These are phyloP conservation scores for Aphelocoma coerulescens DNA, from an alignment of 2,113 vertebrate species.

Conservation along the genomic window DNA sequence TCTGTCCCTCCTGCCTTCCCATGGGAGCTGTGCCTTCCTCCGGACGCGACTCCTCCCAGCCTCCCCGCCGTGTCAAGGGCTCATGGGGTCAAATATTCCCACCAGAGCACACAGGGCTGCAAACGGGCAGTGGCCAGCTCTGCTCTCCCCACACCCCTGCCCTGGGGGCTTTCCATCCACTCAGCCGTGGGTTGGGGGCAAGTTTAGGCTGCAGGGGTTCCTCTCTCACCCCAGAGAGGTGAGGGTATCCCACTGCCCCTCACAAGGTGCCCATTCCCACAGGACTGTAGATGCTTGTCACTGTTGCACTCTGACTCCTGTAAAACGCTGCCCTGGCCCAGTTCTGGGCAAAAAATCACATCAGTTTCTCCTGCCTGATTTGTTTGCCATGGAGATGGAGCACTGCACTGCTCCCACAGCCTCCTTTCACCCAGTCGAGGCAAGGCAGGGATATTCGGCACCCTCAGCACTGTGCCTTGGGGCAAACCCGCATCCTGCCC, in stretches of 20 bases:
- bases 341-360: not conserved
- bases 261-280: accelerated
- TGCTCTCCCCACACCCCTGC: not conserved
- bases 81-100: not conserved
- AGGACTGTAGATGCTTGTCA: not conserved
- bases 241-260: not conserved
- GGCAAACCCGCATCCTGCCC: not conserved
- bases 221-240: not conserved
- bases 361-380: not conserved
- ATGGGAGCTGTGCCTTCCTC: constrained; percentile 51
- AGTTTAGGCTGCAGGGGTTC: not conserved
- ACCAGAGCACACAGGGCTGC: not conserved
- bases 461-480: accelerated
- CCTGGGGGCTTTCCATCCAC: not conserved
- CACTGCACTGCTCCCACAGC: not conserved
- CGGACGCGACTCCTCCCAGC: constrained; percentile 1
- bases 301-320: not conserved
- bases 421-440: not conserved
- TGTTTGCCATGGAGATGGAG: constrained; percentile 44
- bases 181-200: accelerated
- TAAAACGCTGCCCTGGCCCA: not conserved
- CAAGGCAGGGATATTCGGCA: not conserved
- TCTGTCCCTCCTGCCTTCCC: not conserved
- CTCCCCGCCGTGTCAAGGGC: not conserved
- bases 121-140: not conserved